Evolutionary conservation across 2,797 vertebrate species (phyloP), one percentile per base, ranked within the genome.

Genomic region (Mastacembelus armatus): DNA sequence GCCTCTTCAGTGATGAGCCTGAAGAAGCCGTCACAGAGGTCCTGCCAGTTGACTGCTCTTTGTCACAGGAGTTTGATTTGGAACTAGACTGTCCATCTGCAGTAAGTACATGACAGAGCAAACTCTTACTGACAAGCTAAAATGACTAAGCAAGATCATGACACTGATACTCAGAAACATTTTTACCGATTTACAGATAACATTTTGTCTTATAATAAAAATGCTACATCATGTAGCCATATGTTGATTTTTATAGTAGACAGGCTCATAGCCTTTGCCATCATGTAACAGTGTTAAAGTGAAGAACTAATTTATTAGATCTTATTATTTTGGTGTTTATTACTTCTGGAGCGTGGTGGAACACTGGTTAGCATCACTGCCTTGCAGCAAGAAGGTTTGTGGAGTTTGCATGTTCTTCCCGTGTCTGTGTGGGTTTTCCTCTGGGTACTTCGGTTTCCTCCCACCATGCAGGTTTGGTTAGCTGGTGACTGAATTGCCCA

Each of bases 1-100:
- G 95, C 66, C 95, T 95, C 84, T 93, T 95, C 90, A 96, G 93
- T 0, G 93, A 84, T 0, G 93, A 87, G 4, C 79, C 87, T 1
- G 77, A 64, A 15, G 91, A 81, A 14, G 49, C 66, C 4, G 66
- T 52, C 10, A 26, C 49, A 19, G 88, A 79, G 74, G 71, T 82
- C 30, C 65, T 89, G 47, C 74, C 77, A 63, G 86, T 65, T 1
- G 80, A 30, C 59, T 81, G 85, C 26, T 88, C 92, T 74, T 80
- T 89, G 56, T 93, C 93, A 0, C 90, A 72, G 16, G 84, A 51
- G 50, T 64, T 92, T 21, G 79, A 83, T 29, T 86, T 96, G 45
- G 93, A 90, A 74, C 91, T 93, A 4, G 85, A 67, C 0, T 87
- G 72, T 62, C 88, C 77, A 2, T 95, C 95, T 96, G 1, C 36